phyloP scores from a whole-genome alignment of 2,113 vertebrate species.

The Podocnemis expansa region DNA sequence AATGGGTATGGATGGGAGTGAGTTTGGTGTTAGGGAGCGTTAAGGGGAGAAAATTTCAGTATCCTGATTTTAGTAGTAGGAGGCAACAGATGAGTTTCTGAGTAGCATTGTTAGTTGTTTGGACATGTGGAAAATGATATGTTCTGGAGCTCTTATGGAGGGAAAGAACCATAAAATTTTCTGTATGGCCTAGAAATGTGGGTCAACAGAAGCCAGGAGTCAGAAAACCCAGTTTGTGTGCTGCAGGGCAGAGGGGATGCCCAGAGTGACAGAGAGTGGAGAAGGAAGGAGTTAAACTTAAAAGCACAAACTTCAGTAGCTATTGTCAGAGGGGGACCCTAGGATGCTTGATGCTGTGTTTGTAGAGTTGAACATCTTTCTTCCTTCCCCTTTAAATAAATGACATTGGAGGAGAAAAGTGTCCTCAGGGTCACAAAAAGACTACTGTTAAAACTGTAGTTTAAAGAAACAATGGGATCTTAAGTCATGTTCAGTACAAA shows the following conservation, averaged over 20 bases:
- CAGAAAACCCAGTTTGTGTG: background rate
- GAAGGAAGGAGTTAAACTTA: background rate
- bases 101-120: background rate
- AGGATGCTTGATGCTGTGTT: background rate
- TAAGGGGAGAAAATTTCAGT: background rate
- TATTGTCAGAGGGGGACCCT: background rate
- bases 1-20: background rate
- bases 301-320: background rate
- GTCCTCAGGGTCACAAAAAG: background rate
- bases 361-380: background rate
- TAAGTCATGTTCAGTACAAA: background rate
- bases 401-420: background rate
- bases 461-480: background rate
- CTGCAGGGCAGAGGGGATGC: background rate
- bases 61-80: background rate
- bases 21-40: background rate
- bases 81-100: background rate
- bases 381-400: background rate
- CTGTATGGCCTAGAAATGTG: background rate
- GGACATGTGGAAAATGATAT: background rate
- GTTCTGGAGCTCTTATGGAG: background rate
- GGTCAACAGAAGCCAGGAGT: background rate
- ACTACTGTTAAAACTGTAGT: background rate
- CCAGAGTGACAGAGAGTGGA: background rate
- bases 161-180: rapidly evolving